Evolutionary conservation across 2,113 vertebrate species (phyloP).

Genomic region (Prunella himalayana): DNA sequence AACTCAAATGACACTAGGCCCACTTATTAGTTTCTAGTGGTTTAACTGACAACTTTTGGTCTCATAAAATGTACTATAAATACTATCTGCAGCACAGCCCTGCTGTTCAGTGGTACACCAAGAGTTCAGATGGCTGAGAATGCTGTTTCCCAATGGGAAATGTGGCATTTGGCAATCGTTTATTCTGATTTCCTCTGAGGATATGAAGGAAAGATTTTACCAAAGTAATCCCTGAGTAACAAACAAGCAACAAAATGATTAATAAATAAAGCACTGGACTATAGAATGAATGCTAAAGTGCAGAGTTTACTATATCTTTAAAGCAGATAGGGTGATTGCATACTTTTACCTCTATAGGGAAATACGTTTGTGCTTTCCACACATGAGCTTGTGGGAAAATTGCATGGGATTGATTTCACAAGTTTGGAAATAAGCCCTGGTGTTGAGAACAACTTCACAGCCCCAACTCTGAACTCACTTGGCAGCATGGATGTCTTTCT

Average conservation of each 20-base stretch:
- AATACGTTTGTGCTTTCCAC: neutral
- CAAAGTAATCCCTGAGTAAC: neutral
- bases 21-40: conserved; percentile 66
- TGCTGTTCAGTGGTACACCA: conserved; percentile 21
- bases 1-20: conserved; percentile 50
- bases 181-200: conserved; percentile 32
- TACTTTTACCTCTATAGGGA: conserved; percentile 16
- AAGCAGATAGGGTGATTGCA: neutral
- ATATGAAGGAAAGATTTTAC: conserved; percentile 11
- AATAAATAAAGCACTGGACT: neutral
- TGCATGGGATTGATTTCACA: conserved; percentile 10
- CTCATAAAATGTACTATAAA: conserved; percentile 64
- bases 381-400: neutral
- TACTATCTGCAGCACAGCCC: conserved; percentile 20
- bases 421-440: conserved; percentile 30
- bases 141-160: conserved; percentile 52
- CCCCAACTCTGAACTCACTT: neutral
- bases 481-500: neutral
- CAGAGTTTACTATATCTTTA: neutral
- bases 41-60: conserved; percentile 68
- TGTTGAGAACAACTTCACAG: conserved; percentile 24
- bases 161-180: neutral
- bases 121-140: conserved; percentile 38
- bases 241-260: neutral
- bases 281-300: neutral